A percentile compares a stretch with the other conserved stretches of the same genome.
Conservation (phyloP, 2,113 vertebrate genomes). For the Tychaedon coryphoeus region DNA sequence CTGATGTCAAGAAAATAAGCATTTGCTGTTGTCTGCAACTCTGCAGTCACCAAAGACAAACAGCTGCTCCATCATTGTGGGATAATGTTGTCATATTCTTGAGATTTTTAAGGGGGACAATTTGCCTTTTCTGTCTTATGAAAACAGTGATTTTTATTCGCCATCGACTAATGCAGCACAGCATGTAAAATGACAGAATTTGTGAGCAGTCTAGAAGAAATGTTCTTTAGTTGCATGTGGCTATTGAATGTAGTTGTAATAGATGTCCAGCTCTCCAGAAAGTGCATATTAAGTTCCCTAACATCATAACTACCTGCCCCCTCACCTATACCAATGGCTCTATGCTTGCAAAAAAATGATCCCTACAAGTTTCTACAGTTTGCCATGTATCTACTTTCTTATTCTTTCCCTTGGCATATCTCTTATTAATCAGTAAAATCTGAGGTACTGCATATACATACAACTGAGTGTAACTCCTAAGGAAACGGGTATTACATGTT, state of each 20-base stretch:
- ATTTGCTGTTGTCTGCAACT: background rate
- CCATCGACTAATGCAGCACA: background rate
- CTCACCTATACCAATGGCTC: background rate
- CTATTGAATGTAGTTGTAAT: background rate
- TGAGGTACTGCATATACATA: background rate
- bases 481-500: background rate
- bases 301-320: background rate
- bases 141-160: slow-evolving; percentile 21
- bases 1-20: slow-evolving; percentile 24
- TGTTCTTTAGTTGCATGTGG: background rate
- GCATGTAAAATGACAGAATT: slow-evolving; percentile 23
- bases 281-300: background rate
- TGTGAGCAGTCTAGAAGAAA: background rate
- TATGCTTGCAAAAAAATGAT: background rate
- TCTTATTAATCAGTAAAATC: background rate
- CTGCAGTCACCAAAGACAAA: background rate
- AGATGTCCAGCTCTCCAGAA: background rate
- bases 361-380: background rate
- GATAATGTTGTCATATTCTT: background rate
- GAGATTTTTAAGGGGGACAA: background rate
- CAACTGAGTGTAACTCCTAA: background rate
- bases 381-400: background rate
- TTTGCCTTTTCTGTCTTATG: background rate
- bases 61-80: background rate
- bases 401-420: background rate